Evolutionary conservation across 2,113 vertebrate species (phyloP).

Genomic region (Notiomystis cincta): DNA sequence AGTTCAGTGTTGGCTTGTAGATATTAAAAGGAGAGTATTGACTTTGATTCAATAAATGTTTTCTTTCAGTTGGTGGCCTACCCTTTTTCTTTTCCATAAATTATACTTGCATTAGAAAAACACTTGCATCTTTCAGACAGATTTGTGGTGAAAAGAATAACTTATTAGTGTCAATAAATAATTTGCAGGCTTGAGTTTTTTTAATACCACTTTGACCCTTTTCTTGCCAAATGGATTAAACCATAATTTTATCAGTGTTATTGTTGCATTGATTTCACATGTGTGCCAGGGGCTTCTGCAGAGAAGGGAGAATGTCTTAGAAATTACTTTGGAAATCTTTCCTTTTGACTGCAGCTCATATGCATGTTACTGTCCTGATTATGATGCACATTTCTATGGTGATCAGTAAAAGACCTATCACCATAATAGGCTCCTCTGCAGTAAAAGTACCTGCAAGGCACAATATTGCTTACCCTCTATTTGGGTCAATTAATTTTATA

Average conservation of each 20-base stretch:
- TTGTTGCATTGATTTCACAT: neutral
- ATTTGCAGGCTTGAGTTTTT: neutral
- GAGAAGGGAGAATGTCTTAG: neutral
- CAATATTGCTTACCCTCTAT: neutral
- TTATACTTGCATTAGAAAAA: neutral
- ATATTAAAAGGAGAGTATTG: slow-evolving; percentile 81
- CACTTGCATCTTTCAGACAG: neutral
- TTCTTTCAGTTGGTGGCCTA: slow-evolving; percentile 70
- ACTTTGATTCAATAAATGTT: slow-evolving; percentile 83
- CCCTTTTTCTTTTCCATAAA: slow-evolving; percentile 27
- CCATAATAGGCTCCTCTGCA: neutral
- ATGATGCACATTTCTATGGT: neutral
- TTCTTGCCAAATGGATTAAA: neutral
- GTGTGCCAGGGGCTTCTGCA: neutral
- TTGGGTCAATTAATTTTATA: neutral
- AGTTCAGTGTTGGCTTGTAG: slow-evolving; percentile 83
- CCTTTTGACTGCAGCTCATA: neutral
- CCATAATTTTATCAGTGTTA: neutral
- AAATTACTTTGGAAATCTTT: neutral
- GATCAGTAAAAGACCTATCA: neutral
- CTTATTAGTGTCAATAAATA: neutral
- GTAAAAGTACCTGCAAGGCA: neutral
- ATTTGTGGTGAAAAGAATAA: neutral
- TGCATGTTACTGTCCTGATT: neutral
- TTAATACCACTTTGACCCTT: neutral